A percentile compares a stretch with the other conserved stretches of the same genome.
Conservation (phyloP, 2,888 invertebrate genomes). For the Agonopterix subpropinquella region DNA sequence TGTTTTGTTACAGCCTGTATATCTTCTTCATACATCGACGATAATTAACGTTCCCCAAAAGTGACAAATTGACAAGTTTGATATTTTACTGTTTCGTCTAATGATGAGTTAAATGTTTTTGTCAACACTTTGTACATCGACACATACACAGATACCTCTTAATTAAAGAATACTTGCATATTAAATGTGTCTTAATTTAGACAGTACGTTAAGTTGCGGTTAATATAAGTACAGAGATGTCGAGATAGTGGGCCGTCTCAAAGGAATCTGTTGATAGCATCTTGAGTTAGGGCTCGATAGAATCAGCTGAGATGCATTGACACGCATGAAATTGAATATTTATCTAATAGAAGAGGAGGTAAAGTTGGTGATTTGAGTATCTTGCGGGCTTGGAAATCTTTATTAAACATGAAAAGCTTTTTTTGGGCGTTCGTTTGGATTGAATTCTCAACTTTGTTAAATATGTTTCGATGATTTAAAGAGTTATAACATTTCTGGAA, state of each 20-base stretch:
- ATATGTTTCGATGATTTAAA: too few relatives aligned
- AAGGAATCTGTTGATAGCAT: slow-evolving; percentile 38
- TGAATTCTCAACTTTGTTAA: too few relatives aligned
- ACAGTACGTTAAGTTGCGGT: slow-evolving; percentile 39
- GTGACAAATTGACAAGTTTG: too few relatives aligned
- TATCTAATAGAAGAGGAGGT: not conserved
- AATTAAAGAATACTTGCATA: slow-evolving; percentile 37
- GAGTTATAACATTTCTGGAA: too few relatives aligned
- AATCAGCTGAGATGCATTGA: slow-evolving; percentile 28
- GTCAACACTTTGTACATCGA: too few relatives aligned
- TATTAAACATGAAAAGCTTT: too few relatives aligned
- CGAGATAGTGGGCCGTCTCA: slow-evolving; percentile 32
- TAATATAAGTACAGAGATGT: slow-evolving; percentile 26
- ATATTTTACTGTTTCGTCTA: too few relatives aligned
- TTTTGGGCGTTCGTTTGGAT: too few relatives aligned
- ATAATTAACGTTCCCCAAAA: too few relatives aligned
- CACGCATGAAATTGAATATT: slow-evolving; percentile 48
- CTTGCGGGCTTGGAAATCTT: not conserved
- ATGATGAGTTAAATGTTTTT: too few relatives aligned
- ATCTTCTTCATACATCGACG: too few relatives aligned
- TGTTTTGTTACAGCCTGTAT: too few relatives aligned
- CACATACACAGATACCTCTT: slow-evolving; percentile 26
- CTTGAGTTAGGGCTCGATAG: slow-evolving; percentile 21
- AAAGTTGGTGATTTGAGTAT: not conserved
- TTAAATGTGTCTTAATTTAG: slow-evolving; percentile 45